Base-by-base conservation (phyloP, 1,140 invertebrate species). In the Vanessa tameamea region DNA sequence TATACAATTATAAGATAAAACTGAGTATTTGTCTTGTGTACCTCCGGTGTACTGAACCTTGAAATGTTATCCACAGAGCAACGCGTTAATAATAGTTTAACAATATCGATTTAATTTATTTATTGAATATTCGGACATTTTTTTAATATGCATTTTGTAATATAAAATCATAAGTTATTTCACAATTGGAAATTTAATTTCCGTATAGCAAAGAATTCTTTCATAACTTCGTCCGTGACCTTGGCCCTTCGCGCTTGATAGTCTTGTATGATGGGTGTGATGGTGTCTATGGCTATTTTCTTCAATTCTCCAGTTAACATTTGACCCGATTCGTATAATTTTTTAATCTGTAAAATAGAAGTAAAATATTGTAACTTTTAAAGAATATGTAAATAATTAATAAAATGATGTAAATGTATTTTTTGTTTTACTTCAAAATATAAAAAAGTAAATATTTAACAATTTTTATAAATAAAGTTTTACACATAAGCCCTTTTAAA, bases 261-360 rank as follows among this genome's bases (percentile, higher is more conserved):
- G 65, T 95, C 94, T 37, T 94, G 93, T 2, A 99, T 94, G 73
- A 99, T 93, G 26, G 96, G 95, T 96, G 88, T 81, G 86, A 93
- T 90, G 53, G 92, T 81, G 74, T 93, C 75, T 95, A 99, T 98
- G 11, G 99, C 94, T 81, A 97, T 95, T 87, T 98, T 97, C 90
- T 99, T 99, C 47, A 99, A 92, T 92, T 99, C 96, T 6, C 99
- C 99, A 0, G 98, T 99, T 12, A 99, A 92, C 89, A 99, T 93
- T 85, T 96, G 95, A 43, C 99, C 99, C 82, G 95, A 97, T 48
- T 96, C 95, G 86, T 99, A 99, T 65, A 96, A 95, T 95, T 98
- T 92, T 67, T 92, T 91, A 53, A 95, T 94, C 91, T 93, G 78
- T 67, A 83, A 83, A 50, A 50, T 26, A 69, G 8, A 16, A 23